Percentiles rank a stretch among this genome's conserved stretches.
phyloP scores from a whole-genome alignment of 2,888 invertebrate genomes.

The Apoderus coryli region DNA sequence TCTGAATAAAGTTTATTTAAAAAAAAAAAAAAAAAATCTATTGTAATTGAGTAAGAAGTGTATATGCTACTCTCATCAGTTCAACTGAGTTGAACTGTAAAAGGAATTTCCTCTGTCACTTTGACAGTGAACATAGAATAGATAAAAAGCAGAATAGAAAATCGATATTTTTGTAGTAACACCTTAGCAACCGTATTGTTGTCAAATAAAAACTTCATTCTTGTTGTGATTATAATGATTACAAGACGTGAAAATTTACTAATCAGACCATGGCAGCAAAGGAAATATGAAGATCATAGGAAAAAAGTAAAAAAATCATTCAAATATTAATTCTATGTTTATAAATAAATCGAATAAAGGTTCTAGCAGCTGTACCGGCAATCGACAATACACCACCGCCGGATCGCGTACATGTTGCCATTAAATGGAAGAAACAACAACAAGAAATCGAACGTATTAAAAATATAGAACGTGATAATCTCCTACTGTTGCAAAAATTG shows the following conservation, averaged over 20 bases:
- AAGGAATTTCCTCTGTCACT: too few relatives aligned
- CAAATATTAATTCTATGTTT: constrained; percentile 1
- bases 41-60: too few relatives aligned
- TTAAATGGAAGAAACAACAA: constrained; percentile 55
- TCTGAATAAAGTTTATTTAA: too few relatives aligned
- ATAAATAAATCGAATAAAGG: constrained; percentile 29
- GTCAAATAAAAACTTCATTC: too few relatives aligned
- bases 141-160: too few relatives aligned
- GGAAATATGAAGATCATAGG: constrained; percentile 53
- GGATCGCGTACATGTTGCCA: constrained; percentile 46
- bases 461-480: constrained; percentile 53
- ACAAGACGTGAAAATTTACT: constrained; percentile 56
- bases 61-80: too few relatives aligned
- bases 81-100: too few relatives aligned
- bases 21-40: too few relatives aligned
- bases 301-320: constrained; percentile 42
- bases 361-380: constrained; percentile 48
- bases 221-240: too few relatives aligned
- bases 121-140: too few relatives aligned
- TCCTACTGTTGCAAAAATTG: constrained; percentile 50
- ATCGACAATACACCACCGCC: constrained; percentile 52
- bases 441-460: constrained; percentile 49
- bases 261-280: constrained; percentile 54
- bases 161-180: too few relatives aligned
- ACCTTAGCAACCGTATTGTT: too few relatives aligned